Evolutionary conservation across 2,113 vertebrate genomes (phyloP).

Genomic region (Triplophysa tibetana): DNA sequence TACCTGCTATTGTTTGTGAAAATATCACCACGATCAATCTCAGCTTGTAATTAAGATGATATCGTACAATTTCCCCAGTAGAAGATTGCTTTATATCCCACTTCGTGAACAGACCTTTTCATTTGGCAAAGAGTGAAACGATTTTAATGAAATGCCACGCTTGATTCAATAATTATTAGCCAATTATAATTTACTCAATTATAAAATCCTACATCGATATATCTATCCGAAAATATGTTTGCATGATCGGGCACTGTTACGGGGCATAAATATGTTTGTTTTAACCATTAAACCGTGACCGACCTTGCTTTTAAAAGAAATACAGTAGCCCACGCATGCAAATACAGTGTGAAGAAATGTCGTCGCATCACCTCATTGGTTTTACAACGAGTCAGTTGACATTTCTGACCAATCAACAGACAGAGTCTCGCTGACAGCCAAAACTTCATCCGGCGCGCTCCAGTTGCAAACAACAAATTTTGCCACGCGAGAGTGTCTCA

Average conservation of each 20-base stretch:
- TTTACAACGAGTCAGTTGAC: conserved; percentile 4
- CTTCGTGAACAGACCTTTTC: neutral
- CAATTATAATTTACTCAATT: neutral
- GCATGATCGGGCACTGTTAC: neutral
- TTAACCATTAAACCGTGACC: neutral
- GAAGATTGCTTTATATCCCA: neutral
- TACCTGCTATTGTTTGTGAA: neutral
- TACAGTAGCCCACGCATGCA: no score
- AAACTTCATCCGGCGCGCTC: conserved; percentile 26
- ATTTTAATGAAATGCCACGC: neutral
- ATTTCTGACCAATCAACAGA: neutral
- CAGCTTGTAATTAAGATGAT: neutral
- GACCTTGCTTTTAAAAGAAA: neutral
- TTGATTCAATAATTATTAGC: neutral
- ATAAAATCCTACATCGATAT: neutral
- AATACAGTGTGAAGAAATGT: neutral
- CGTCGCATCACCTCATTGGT: neutral
- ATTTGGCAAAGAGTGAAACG: neutral
- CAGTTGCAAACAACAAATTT: neutral
- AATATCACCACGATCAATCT: neutral
- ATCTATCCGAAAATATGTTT: no score
- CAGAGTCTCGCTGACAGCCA: conserved; percentile 5
- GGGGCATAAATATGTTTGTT: neutral
- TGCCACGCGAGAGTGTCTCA: neutral
- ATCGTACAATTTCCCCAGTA: neutral